A percentile compares a stretch with the other conserved stretches of the same genome.
Evolutionary conservation across 2,888 invertebrate genomes (phyloP).

Genomic region (Polietes domitor): DNA sequence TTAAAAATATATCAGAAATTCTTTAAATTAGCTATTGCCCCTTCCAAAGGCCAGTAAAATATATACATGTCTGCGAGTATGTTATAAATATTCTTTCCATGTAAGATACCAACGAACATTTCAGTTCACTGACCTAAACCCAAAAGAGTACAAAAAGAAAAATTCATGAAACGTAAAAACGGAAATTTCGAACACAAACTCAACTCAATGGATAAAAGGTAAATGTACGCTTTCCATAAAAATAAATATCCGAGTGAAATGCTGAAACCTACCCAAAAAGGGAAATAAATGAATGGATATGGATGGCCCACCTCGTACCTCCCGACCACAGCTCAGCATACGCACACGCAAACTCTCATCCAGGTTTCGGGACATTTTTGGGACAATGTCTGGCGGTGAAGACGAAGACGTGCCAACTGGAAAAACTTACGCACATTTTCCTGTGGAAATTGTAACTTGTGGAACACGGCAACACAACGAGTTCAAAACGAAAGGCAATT

Average conservation of each 20-base stretch:
- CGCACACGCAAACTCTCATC: neutral
- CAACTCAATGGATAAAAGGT: neutral
- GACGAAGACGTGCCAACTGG: constrained; percentile 59
- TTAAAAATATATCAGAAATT: no score
- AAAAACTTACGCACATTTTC: constrained; percentile 64
- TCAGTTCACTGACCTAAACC: constrained; percentile 6
- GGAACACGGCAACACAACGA: constrained; percentile 37
- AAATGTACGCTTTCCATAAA: neutral
- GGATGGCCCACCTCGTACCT: neutral
- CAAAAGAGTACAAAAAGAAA: neutral
- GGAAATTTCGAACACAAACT: neutral
- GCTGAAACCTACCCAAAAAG: neutral
- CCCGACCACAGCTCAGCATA: neutral
- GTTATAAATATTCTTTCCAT: neutral
- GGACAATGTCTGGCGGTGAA: constrained; percentile 57
- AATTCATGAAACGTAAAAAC: neutral
- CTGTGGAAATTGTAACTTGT: constrained; percentile 18
- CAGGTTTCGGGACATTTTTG: neutral
- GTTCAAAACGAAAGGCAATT: constrained; percentile 51
- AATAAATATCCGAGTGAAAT: neutral
- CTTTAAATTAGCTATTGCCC: no score
- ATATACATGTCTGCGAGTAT: no score
- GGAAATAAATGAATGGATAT: constrained; percentile 26
- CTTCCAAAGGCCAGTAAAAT: no score
- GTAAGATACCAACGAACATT: neutral